Conservation (phyloP, 2,888 invertebrate genomes). For the Cybosia mesomella region DNA sequence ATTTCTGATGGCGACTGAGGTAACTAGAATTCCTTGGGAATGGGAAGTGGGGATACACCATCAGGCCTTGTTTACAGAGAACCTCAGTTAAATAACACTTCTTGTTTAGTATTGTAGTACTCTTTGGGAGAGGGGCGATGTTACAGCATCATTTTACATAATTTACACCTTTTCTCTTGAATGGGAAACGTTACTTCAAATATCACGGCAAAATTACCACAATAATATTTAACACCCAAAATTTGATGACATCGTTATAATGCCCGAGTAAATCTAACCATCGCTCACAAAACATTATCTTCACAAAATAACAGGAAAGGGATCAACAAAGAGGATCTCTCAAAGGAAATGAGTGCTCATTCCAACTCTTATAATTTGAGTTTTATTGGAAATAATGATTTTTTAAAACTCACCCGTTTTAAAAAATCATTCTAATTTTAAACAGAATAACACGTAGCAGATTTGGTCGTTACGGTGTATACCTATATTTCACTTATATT, state of each 20-base stretch:
- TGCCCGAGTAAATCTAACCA: conserved; percentile 52
- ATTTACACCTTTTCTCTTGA: not conserved
- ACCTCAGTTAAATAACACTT: too few relatives aligned
- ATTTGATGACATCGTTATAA: conserved; percentile 32
- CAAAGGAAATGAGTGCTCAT: conserved; percentile 68
- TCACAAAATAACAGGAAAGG: conserved; percentile 64
- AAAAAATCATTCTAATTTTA: conserved; percentile 48
- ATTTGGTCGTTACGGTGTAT: not conserved
- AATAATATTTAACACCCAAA: conserved; percentile 14
- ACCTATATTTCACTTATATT: not conserved
- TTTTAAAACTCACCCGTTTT: too few relatives aligned
- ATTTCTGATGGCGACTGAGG: not conserved
- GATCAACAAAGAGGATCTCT: conserved; percentile 68
- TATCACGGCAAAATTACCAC: not conserved
- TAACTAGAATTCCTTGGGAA: not conserved
- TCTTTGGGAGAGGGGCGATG: too few relatives aligned
- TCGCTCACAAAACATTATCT: conserved; percentile 62
- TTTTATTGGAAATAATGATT: conserved; percentile 64
- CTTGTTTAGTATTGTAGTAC: not conserved
- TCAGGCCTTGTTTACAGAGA: too few relatives aligned
- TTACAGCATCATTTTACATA: not conserved
- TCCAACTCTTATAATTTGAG: conserved; percentile 64
- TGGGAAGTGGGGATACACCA: not conserved
- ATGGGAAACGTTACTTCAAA: not conserved
- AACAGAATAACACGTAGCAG: conserved; percentile 25